Evolutionary conservation across 2,113 vertebrate species (phyloP).

Genomic region (Anolis sagrei): DNA sequence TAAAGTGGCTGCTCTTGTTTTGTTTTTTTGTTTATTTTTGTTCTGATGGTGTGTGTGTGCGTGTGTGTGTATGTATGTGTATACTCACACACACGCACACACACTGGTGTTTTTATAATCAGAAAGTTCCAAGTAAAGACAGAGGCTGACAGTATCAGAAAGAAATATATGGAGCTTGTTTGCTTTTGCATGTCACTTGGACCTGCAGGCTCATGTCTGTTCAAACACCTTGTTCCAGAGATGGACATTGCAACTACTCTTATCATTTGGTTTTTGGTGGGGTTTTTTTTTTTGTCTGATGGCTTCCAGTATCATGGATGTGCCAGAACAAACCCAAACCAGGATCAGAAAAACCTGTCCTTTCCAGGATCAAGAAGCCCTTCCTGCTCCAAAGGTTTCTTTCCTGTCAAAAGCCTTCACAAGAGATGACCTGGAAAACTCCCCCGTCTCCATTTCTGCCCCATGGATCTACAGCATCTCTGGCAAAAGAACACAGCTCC

Average conservation of each 20-base stretch:
- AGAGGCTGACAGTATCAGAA: neutral
- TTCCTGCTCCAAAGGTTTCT: neutral
- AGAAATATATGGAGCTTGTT: neutral
- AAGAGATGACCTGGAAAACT: neutral
- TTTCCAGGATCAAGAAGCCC: too few relatives aligned
- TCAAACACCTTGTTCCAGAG: neutral
- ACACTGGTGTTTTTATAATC: neutral
- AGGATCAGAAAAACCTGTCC: neutral
- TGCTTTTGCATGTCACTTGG: constrained; percentile 8
- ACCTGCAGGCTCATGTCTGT: neutral
- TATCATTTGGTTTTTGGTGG: neutral
- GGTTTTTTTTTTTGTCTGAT: neutral
- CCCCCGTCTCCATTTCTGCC: neutral
- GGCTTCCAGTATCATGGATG: neutral
- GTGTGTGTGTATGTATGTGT: too few relatives aligned
- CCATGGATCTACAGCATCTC: neutral
- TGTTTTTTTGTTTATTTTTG: too few relatives aligned
- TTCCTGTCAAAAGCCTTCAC: neutral
- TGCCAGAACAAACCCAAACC: neutral
- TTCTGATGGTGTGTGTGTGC: neutral
- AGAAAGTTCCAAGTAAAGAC: neutral
- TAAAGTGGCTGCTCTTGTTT: neutral
- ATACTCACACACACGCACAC: too few relatives aligned
- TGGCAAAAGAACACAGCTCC: neutral
- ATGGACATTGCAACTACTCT: neutral